Conservation (phyloP, 2,797 vertebrate species). For the Neosilurus hyrtlii region DNA sequence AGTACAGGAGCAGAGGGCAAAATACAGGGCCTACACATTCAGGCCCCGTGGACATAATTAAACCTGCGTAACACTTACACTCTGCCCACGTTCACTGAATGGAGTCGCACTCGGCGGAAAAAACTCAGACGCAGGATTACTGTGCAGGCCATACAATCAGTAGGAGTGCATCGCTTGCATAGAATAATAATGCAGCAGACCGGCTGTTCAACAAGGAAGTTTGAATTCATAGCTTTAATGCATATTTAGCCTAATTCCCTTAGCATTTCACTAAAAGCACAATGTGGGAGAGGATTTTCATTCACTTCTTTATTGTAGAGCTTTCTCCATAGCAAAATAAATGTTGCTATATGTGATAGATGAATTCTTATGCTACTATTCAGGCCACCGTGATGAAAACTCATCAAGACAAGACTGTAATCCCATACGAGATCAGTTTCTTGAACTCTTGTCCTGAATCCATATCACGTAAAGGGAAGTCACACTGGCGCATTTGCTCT, state of each 20-base stretch:
- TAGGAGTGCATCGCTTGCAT: slow-evolving; percentile 57
- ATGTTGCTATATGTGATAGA: background rate
- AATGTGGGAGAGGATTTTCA: slow-evolving; percentile 6
- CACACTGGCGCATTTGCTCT: slow-evolving; percentile 32
- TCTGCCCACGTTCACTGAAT: slow-evolving; percentile 67
- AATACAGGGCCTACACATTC: slow-evolving; percentile 73
- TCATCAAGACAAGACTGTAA: background rate
- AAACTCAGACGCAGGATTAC: slow-evolving; percentile 67
- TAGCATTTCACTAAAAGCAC: background rate
- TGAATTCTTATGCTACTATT: background rate
- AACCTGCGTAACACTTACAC: slow-evolving; percentile 81
- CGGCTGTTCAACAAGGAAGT: slow-evolving; percentile 19
- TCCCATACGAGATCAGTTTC: background rate
- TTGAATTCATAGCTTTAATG: slow-evolving; percentile 27
- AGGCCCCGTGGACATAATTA: slow-evolving; percentile 82
- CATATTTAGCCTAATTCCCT: slow-evolving; percentile 25
- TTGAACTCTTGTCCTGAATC: slow-evolving; percentile 18
- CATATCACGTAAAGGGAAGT: slow-evolving; percentile 36
- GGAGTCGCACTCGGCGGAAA: slow-evolving; percentile 63
- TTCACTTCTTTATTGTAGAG: background rate
- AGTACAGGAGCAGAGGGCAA: slow-evolving; percentile 69
- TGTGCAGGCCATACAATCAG: slow-evolving; percentile 66
- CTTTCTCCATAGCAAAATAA: background rate
- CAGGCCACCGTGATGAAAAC: background rate
- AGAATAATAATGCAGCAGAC: slow-evolving; percentile 57